phyloP scores from a whole-genome alignment of 2,888 invertebrate genomes.

The Sicus ferrugineus region DNA sequence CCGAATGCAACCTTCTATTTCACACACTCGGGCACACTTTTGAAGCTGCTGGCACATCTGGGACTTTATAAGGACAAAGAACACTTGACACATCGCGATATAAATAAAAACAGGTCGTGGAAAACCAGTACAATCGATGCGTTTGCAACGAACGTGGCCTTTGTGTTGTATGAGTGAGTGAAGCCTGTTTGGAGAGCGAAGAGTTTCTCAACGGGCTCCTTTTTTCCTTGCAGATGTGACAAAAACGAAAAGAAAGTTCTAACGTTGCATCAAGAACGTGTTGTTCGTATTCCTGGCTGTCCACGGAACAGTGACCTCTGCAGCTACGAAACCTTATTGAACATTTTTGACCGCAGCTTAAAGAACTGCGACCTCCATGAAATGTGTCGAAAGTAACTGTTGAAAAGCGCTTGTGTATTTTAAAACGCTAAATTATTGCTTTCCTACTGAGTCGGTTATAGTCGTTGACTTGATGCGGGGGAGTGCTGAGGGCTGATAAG shows the following conservation, averaged over 20 bases:
- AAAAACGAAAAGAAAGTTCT: conserved; percentile 66
- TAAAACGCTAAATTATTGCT: neutral
- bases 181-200: neutral
- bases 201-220: conserved; percentile 3
- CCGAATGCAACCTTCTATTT: conserved; percentile 75
- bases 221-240: conserved; percentile 66
- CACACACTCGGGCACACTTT: conserved; percentile 82
- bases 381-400: conserved; percentile 69
- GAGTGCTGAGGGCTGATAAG: neutral
- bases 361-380: conserved; percentile 73
- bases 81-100: conserved; percentile 69
- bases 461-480: neutral
- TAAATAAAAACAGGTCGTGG: conserved; percentile 68
- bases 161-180: conserved; percentile 76
- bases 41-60: conserved; percentile 78
- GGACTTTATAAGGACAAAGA: conserved; percentile 75
- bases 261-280: conserved; percentile 78
- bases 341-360: conserved; percentile 70
- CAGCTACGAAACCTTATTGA: conserved; percentile 68
- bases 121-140: conserved; percentile 73
- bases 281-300: conserved; percentile 75
- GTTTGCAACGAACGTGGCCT: conserved; percentile 82
- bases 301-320: conserved; percentile 70
- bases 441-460: neutral
- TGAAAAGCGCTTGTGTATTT: neutral